Percentiles rank a stretch among this genome's conserved stretches.
phyloP scores from a whole-genome alignment of 2,113 vertebrate species.

The Rousettus leschenaultii region DNA sequence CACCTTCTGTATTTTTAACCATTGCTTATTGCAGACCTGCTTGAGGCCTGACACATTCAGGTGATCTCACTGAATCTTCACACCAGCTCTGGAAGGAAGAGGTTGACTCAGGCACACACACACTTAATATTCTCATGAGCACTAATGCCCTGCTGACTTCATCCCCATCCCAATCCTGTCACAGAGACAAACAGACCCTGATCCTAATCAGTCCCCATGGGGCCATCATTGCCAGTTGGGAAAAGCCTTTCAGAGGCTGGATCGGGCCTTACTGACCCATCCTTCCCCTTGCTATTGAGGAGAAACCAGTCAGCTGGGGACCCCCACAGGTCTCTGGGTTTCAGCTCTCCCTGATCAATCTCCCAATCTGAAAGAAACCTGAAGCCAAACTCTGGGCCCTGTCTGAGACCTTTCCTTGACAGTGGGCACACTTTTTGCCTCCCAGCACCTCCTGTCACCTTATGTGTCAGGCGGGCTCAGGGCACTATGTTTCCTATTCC shows the following conservation, averaged over 20 bases:
- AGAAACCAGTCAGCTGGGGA: not conserved
- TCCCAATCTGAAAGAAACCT: not conserved
- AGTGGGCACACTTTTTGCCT: not conserved
- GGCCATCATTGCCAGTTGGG: not conserved
- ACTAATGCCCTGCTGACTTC: not conserved
- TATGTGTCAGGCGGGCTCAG: not conserved
- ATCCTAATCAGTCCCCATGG: not conserved
- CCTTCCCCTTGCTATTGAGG: not conserved
- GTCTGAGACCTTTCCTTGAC: not conserved
- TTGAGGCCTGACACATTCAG: constrained; percentile 50
- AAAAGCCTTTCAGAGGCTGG: not conserved
- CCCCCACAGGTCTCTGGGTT: not conserved
- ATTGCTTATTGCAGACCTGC: constrained; percentile 18
- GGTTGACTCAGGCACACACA: not conserved
- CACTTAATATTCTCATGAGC: not conserved
- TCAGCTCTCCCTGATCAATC: not conserved
- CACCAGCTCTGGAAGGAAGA: constrained; percentile 48
- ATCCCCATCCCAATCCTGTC: not conserved
- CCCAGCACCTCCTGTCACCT: not conserved
- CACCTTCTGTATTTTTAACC: constrained; percentile 64
- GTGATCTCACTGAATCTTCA: constrained; percentile 69
- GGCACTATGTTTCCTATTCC: not conserved
- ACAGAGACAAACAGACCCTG: not conserved
- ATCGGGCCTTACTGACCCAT: not conserved
- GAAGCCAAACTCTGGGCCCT: not conserved